These are phyloP conservation scores for Acanthiza pusilla DNA, from an alignment of 2,797 vertebrate genomes.

Conservation along the genomic window DNA sequence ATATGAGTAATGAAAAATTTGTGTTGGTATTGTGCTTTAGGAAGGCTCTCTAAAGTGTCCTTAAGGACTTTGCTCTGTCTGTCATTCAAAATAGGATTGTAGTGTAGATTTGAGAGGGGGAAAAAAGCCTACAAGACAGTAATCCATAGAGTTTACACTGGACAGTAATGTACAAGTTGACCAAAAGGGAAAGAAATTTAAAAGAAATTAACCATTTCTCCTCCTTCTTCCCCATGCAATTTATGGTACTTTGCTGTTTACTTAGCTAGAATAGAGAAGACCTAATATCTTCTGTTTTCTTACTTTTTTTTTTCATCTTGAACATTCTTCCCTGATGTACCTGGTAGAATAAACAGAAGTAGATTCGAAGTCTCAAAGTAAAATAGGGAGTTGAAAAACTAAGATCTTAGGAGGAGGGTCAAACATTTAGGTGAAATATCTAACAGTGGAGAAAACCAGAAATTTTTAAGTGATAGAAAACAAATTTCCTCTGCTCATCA, in stretches of 20 bases:
- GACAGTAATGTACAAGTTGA: not conserved
- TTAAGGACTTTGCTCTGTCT: not conserved
- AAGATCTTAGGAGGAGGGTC: not conserved
- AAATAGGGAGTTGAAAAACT: not conserved
- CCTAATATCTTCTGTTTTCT: not conserved
- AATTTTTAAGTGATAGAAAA: not conserved
- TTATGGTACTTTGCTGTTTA: not conserved
- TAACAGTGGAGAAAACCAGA: not conserved
- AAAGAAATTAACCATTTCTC: not conserved
- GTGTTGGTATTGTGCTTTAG: not conserved
- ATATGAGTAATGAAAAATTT: not conserved
- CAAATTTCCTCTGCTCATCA: accelerated
- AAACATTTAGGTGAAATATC: not conserved
- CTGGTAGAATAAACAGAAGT: not conserved
- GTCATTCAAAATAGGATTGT: not conserved
- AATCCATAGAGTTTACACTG: not conserved
- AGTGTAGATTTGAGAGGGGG: not conserved
- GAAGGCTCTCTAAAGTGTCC: not conserved
- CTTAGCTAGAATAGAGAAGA: not conserved
- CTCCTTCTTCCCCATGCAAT: not conserved
- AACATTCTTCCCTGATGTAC: not conserved
- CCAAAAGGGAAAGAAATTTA: not conserved
- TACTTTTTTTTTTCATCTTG: not conserved
- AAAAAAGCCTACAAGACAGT: not conserved
- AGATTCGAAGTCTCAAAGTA: not conserved